phyloP scores from a whole-genome alignment of 2,888 invertebrate genomes.

The Artemia sinica region DNA sequence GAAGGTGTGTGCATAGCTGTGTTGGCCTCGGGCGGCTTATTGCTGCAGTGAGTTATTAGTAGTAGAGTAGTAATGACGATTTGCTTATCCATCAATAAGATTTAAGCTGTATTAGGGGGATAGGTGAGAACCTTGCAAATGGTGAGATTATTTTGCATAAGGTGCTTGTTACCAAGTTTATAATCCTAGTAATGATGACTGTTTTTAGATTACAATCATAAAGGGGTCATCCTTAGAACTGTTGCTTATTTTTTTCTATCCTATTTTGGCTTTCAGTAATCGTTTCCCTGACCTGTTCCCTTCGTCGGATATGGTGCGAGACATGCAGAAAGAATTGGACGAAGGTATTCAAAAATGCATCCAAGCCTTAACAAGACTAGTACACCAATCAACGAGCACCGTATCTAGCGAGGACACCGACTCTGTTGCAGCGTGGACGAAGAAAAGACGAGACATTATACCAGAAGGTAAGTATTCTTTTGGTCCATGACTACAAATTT shows the following conservation, averaged over 20 bases:
- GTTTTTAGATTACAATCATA: no score
- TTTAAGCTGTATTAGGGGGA: no score
- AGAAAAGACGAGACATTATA: background rate
- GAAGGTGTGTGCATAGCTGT: no score
- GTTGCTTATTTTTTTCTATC: background rate
- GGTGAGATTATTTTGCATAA: no score
- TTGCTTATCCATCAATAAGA: no score
- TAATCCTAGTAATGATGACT: no score
- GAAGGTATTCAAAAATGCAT: constrained; percentile 74
- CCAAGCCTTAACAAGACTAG: constrained; percentile 54
- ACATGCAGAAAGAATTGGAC: constrained; percentile 72
- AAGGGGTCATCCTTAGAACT: no score
- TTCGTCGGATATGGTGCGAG: constrained; percentile 53
- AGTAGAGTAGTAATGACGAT: no score
- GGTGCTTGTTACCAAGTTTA: no score
- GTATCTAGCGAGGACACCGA: constrained; percentile 29
- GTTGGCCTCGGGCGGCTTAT: no score
- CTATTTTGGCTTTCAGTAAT: constrained; percentile 43
- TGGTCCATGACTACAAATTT: background rate
- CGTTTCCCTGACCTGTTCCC: constrained; percentile 81
- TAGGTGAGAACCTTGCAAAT: no score
- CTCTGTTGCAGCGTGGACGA: background rate
- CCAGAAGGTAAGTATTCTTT: background rate
- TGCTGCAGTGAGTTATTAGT: no score
- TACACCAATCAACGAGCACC: constrained; percentile 41